Percentiles rank a stretch among this genome's conserved stretches.
Evolutionary conservation across 2,888 invertebrate genomes (phyloP).

Genomic region (Phyllotreta cruciferae): DNA sequence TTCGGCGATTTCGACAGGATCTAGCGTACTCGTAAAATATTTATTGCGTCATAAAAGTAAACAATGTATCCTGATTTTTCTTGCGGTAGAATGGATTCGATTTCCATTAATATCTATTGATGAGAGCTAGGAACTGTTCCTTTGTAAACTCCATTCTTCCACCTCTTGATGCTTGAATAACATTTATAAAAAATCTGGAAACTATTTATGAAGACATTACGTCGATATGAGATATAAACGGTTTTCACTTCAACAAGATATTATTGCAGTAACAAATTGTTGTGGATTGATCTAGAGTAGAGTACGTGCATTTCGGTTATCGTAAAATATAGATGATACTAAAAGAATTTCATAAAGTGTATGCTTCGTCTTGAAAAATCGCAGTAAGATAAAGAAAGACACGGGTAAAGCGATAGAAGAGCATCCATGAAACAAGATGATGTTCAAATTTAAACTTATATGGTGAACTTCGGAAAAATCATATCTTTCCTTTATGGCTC

Average conservation of each 20-base stretch:
- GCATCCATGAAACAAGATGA: slow-evolving; percentile 2
- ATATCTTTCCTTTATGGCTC: slow-evolving; percentile 6
- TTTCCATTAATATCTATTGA: too few species aligned
- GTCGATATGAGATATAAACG: too few species aligned
- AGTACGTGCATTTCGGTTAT: too few species aligned
- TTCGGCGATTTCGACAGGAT: not conserved
- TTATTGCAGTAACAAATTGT: too few species aligned
- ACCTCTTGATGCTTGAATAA: too few species aligned
- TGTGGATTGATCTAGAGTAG: too few species aligned
- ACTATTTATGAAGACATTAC: too few species aligned
- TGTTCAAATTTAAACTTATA: slow-evolving; percentile 8
- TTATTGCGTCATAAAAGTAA: slow-evolving; percentile 8
- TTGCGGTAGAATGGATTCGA: not conserved
- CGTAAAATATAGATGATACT: too few species aligned
- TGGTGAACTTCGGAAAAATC: not conserved
- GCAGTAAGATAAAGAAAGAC: slow-evolving; percentile 1
- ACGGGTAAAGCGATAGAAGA: not conserved
- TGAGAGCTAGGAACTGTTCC: not conserved
- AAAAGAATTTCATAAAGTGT: too few species aligned
- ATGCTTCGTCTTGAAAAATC: not conserved
- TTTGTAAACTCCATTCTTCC: too few species aligned
- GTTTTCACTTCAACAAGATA: too few species aligned
- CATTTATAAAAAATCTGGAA: too few species aligned
- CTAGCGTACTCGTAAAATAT: slow-evolving; percentile 10
- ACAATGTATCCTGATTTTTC: slow-evolving; percentile 7